Conservation (phyloP, 1,140 invertebrate species). For the Triops longicaudatus region DNA sequence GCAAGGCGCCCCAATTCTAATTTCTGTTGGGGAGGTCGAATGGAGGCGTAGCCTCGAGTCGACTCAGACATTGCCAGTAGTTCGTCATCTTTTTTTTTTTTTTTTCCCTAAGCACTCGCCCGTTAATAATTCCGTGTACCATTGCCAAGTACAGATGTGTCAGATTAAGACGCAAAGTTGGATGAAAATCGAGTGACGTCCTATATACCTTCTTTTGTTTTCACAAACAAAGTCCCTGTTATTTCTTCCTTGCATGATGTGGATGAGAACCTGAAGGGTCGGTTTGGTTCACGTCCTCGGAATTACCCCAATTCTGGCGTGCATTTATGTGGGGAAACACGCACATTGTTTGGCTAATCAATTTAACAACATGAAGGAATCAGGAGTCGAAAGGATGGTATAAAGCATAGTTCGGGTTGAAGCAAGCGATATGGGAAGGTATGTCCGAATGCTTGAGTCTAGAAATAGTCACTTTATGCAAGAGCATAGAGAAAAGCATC, state of each 20-base stretch:
- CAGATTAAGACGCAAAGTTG: not conserved
- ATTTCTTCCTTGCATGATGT: not conserved
- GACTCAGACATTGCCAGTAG: not conserved
- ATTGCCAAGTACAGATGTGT: not conserved
- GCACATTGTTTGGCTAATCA: not conserved
- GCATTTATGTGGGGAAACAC: not conserved
- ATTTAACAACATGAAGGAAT: not conserved
- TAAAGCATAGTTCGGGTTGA: not conserved
- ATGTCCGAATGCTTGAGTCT: not conserved
- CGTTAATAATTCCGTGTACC: not conserved
- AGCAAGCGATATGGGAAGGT: not conserved
- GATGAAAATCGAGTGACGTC: not conserved
- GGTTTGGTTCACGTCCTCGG: not conserved
- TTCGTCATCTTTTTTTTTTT: not conserved
- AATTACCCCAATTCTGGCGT: not conserved
- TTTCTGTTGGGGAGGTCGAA: slow-evolving; percentile 10
- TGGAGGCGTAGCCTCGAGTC: not conserved
- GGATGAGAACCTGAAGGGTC: not conserved
- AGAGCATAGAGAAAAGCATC: not conserved
- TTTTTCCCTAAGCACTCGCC: not conserved
- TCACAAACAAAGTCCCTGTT: not conserved
- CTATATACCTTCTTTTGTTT: not conserved
- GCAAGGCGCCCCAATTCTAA: slow-evolving; percentile 5
- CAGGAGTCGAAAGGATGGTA: not conserved
- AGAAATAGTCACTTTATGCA: not conserved